Evolutionary conservation across 2,888 invertebrate genomes (phyloP).

Genomic region (Pandemis heparana): DNA sequence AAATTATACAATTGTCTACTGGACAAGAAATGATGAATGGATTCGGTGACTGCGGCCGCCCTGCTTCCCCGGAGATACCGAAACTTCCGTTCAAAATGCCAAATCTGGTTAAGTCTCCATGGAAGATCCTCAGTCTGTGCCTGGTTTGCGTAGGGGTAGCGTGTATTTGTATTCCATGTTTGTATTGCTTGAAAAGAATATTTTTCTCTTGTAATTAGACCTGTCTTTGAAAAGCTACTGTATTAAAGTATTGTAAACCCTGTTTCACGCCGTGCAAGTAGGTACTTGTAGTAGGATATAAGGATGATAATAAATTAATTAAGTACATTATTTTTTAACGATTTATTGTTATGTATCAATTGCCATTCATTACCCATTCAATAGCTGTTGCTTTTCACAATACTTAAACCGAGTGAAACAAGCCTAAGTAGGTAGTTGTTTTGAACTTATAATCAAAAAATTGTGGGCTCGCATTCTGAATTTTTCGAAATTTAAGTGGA

Average conservation of each 20-base stretch:
- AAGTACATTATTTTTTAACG: not conserved
- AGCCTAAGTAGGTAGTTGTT: too few relatives aligned
- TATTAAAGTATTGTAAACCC: not conserved
- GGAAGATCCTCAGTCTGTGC: constrained; percentile 1
- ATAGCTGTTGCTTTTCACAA: too few relatives aligned
- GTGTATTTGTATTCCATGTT: not conserved
- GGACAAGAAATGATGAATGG: not conserved
- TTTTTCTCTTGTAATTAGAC: not conserved
- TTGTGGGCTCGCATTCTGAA: too few relatives aligned
- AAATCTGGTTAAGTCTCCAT: not conserved
- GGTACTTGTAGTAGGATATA: not conserved
- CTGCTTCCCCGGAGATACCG: not conserved
- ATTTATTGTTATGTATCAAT: not conserved
- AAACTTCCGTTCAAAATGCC: not conserved
- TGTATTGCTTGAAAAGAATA: not conserved
- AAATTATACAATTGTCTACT: not conserved
- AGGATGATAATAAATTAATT: not conserved
- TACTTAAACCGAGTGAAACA: too few relatives aligned
- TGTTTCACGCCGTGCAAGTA: not conserved
- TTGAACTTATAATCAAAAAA: too few relatives aligned
- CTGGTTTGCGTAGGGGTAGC: not conserved
- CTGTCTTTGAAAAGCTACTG: not conserved
- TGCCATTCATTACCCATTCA: not conserved
- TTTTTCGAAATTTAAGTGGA: too few relatives aligned
- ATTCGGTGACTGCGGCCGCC: not conserved